Evolutionary conservation across 1,140 invertebrate species (phyloP).

Genomic region (Caenorhabditis tropicalis): DNA sequence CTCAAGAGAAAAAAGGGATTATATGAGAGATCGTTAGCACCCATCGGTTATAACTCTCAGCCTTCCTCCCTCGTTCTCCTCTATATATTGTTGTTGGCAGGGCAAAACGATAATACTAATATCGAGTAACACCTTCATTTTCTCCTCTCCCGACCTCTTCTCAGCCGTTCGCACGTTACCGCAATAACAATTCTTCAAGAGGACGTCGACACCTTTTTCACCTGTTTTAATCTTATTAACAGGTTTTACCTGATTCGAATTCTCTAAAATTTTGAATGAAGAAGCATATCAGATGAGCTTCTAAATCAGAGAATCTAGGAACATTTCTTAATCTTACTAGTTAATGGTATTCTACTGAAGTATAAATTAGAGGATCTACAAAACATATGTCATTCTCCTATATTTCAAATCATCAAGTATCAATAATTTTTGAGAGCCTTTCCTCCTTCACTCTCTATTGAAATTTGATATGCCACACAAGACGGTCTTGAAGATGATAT

Average conservation of each 20-base stretch:
- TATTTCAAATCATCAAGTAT: conserved; percentile 24
- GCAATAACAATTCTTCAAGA: not conserved
- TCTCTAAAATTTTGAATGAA: no score
- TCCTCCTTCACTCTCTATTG: not conserved
- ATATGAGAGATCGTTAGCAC: conserved; percentile 33
- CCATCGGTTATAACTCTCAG: not conserved
- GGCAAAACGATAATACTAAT: not conserved
- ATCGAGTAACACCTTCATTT: conserved; percentile 33
- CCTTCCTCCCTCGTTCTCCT: not conserved
- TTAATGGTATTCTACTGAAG: no score
- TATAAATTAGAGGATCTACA: no score
- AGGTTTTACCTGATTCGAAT: not conserved
- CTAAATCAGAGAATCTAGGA: no score
- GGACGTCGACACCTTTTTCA: not conserved
- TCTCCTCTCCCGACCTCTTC: not conserved
- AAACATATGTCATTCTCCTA: not conserved
- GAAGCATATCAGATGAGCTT: no score
- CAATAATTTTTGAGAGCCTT: not conserved
- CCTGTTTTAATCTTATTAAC: not conserved
- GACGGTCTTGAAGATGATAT: conserved; percentile 33
- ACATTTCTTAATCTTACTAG: no score
- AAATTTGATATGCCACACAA: conserved; percentile 14
- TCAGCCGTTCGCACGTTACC: not conserved
- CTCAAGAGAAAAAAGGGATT: not conserved
- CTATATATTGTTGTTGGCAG: not conserved